phyloP scores from a whole-genome alignment of 2,888 invertebrate species.

The Thera obeliscata region DNA sequence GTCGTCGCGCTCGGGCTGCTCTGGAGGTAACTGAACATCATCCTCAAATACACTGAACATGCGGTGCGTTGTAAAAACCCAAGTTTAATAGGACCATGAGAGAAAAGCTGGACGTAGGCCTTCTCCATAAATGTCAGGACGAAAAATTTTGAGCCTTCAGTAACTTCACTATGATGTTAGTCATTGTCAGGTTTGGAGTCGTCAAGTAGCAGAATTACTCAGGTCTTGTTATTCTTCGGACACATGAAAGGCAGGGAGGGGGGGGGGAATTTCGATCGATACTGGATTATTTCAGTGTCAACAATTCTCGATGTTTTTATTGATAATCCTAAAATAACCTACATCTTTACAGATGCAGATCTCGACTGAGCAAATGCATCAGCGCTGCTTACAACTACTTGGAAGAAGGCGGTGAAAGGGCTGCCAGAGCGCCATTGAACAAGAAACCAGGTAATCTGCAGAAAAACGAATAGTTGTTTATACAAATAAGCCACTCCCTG shows the following conservation, averaged over 20 bases:
- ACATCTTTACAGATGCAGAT: conserved; percentile 59
- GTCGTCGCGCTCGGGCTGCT: not conserved
- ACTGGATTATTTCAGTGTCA: no score
- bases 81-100: not conserved
- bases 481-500: no score
- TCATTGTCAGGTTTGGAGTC: no score
- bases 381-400: conserved; percentile 80
- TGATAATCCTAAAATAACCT: not conserved
- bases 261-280: no score
- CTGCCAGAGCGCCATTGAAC: conserved; percentile 71
- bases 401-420: conserved; percentile 77
- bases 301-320: no score
- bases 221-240: no score
- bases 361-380: conserved; percentile 77
- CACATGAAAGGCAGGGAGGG: no score
- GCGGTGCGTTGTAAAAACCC: no score
- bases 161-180: no score
- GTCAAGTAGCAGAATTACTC: no score
- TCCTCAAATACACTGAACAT: not conserved
- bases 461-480: not conserved
- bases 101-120: not conserved
- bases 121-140: no score
- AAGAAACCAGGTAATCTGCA: conserved; percentile 69
- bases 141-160: no score
- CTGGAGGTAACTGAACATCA: not conserved